A percentile compares a stretch with the other conserved stretches of the same genome.
These are phyloP conservation scores for Choloepus hoffmanni DNA, from an alignment of 2,113 vertebrate genomes.

Conservation along the genomic window DNA sequence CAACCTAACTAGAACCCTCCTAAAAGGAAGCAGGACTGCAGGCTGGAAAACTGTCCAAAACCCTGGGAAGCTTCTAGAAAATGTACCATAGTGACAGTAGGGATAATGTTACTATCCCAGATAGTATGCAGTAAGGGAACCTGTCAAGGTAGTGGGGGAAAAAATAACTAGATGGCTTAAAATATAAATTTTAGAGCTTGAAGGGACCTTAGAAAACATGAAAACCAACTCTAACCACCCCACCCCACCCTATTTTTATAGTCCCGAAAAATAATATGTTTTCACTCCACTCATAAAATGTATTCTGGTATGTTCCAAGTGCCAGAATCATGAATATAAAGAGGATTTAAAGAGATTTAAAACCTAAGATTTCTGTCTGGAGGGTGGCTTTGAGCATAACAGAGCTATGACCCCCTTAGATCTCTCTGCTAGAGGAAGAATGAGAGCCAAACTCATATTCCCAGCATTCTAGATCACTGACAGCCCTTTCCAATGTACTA, in stretches of 20 bases:
- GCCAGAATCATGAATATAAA: background rate
- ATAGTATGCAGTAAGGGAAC: background rate
- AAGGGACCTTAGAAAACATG: background rate
- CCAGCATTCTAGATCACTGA: background rate
- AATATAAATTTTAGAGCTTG: background rate
- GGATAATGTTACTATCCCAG: background rate
- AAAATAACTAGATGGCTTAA: background rate
- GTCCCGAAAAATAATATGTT: background rate
- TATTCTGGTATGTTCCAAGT: background rate
- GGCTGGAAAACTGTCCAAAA: background rate
- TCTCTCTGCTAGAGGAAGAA: background rate
- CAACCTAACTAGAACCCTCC: background rate
- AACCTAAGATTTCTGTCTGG: background rate
- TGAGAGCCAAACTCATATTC: background rate
- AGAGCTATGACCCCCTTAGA: background rate
- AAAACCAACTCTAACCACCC: background rate
- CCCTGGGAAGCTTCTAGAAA: background rate
- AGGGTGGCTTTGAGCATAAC: background rate
- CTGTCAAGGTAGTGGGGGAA: background rate
- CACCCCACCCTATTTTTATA: background rate
- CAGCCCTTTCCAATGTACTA: background rate
- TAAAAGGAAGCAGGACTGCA: background rate
- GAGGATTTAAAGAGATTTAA: background rate
- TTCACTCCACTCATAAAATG: background rate
- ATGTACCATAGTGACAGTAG: background rate